Evolutionary conservation across 2,888 invertebrate species (phyloP).

Genomic region (Mimas tiliae): DNA sequence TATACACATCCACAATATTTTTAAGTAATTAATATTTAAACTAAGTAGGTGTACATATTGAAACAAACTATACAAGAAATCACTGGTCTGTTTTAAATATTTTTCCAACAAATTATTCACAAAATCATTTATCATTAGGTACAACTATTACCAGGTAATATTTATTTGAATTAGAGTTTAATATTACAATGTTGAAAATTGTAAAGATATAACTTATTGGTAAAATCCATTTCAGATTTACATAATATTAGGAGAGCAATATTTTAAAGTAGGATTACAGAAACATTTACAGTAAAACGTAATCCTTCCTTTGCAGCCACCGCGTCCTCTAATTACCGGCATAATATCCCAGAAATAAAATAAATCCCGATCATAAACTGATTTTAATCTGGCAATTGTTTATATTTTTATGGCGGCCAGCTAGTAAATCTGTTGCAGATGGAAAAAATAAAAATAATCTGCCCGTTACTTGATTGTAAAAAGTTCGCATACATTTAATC

Average conservation of each 20-base stretch:
- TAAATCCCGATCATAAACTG: conserved; percentile 15
- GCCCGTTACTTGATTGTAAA: conserved; percentile 17
- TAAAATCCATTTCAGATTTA: not conserved
- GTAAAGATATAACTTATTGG: not conserved
- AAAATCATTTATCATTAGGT: too few species aligned
- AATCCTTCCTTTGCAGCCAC: conserved; percentile 9
- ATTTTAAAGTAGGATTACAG: not conserved
- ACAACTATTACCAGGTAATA: too few species aligned
- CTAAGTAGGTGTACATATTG: too few species aligned
- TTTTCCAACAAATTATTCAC: too few species aligned
- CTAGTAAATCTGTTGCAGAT: conserved; percentile 1
- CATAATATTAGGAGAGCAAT: not conserved
- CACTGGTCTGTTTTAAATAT: too few species aligned
- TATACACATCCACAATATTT: not conserved
- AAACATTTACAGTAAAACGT: not conserved
- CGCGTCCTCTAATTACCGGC: conserved; percentile 1
- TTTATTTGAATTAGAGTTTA: too few species aligned
- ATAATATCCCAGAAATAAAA: conserved; percentile 5
- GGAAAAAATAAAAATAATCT: conserved; percentile 15
- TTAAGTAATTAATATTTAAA: too few species aligned
- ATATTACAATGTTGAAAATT: not conserved
- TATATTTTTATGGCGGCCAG: conserved; percentile 18
- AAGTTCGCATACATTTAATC: not conserved
- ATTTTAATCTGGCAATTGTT: conserved; percentile 16
- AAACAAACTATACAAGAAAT: too few species aligned